Base-by-base conservation (phyloP, 2,888 invertebrate species). In the Escarpia spicata region DNA sequence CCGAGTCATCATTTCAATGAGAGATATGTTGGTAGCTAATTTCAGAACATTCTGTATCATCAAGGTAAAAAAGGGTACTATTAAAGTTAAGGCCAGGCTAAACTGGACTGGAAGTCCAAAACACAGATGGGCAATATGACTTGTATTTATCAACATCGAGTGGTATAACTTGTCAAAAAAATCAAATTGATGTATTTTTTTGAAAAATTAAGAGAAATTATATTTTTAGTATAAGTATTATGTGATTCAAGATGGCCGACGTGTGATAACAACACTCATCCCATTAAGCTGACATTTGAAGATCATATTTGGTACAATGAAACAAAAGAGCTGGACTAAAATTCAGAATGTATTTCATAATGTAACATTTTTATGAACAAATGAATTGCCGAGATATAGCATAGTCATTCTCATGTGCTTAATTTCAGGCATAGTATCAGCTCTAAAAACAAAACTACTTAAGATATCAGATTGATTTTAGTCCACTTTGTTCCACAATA, bases 351-450 rank as follows among this genome's bases (percentile, higher is more conserved):
- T 60, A 60, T 75, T 26, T 75, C 19, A 15, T 26, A 75, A 75
- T 19, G 75, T 75, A 26, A 75, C 75, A 75, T 19, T 75, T 75
- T 75, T 75, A 75, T 75, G 75, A 26, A 75, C 75, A 75, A 26
- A 75, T 75, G 75, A 75, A 12, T 75, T 75, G 75, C 75, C 75
- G 26, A 75, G 75, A 75, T 75, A 75, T 75, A 75, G 75, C 75
- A 75, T 75, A 6, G 75, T 75, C 75, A 75, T 26, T 75, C 75
- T 19, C 26, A 26, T 75, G 75, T 75, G 75, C 19, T 75, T 75
- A 75, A 75, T 26, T 75, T 26, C 75, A n/a, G 75, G 26, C 75
- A 75, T 4, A 75, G 75, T 75, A 75, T 75, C 75, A 75, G 19
- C 75, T 75, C 75, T 75, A 26, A 75, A 75, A 75, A 75, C 75